These are phyloP conservation scores for Mesocricetus auratus DNA, from an alignment of 2,113 vertebrate species.

Conservation along the genomic window DNA sequence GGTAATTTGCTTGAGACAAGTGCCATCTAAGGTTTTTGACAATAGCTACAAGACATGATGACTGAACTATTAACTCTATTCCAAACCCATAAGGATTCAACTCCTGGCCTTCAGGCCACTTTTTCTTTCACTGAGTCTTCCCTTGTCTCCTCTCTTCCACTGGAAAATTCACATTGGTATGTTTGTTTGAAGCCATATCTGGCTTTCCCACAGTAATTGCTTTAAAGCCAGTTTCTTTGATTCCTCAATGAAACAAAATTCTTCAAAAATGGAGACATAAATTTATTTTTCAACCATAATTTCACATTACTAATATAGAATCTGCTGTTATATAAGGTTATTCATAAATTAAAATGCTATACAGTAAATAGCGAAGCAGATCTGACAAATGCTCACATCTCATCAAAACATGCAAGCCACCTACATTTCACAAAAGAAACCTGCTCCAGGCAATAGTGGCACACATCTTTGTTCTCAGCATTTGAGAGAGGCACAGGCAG, in stretches of 20 bases:
- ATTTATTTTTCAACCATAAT: neutral
- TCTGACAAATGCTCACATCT: neutral
- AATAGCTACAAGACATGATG: neutral
- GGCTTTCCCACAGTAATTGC: neutral
- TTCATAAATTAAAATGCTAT: neutral
- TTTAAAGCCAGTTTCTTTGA: neutral
- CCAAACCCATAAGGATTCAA: neutral
- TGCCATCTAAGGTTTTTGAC: neutral
- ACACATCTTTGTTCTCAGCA: too few species aligned
- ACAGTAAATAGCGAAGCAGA: neutral
- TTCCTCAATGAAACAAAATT: neutral
- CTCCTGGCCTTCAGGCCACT: neutral
- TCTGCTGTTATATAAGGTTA: neutral
- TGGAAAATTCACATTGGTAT: constrained; percentile 1
- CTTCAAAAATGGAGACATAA: neutral
- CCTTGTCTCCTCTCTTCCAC: neutral
- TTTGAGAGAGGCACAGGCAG: too few species aligned
- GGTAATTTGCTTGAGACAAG: neutral
- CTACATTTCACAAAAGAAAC: neutral
- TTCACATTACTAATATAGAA: neutral
- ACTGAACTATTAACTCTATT: neutral
- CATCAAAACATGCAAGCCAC: neutral
- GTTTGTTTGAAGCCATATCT: neutral
- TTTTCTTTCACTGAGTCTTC: neutral
- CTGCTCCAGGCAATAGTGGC: too few species aligned